Evolutionary conservation across 2,888 invertebrate genomes (phyloP).

Genomic region (Nemoura dubitans): DNA sequence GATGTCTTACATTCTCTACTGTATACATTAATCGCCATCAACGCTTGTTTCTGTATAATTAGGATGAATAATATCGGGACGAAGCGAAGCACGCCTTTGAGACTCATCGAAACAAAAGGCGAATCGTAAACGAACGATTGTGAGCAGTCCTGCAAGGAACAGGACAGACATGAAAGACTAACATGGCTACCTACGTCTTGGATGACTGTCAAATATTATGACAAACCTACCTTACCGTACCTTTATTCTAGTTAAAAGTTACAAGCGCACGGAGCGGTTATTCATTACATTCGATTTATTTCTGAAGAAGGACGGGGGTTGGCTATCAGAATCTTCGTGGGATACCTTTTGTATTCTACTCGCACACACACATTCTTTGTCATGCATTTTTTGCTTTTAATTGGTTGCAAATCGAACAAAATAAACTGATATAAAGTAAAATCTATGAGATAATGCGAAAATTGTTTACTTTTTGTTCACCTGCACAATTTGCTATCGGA

Average conservation of each 20-base stretch:
- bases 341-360: background rate
- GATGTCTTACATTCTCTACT: conserved; percentile 7
- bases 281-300: background rate
- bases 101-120: conserved; percentile 1
- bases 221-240: conserved; percentile 1
- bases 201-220: conserved; percentile 31
- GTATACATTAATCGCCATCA: background rate
- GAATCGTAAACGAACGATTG: background rate
- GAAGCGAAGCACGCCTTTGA: background rate
- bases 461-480: no score
- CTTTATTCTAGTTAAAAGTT: background rate
- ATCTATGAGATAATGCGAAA: background rate
- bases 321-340: background rate
- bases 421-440: background rate
- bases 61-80: background rate
- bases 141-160: background rate
- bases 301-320: background rate
- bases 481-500: background rate
- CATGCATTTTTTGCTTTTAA: background rate
- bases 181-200: background rate
- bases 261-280: background rate
- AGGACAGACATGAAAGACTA: background rate
- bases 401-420: background rate
- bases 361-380: background rate
- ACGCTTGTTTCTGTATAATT: conserved; percentile 27